These are phyloP conservation scores for Resseliella maxima DNA, from an alignment of 2,888 invertebrate species.

Conservation along the genomic window DNA sequence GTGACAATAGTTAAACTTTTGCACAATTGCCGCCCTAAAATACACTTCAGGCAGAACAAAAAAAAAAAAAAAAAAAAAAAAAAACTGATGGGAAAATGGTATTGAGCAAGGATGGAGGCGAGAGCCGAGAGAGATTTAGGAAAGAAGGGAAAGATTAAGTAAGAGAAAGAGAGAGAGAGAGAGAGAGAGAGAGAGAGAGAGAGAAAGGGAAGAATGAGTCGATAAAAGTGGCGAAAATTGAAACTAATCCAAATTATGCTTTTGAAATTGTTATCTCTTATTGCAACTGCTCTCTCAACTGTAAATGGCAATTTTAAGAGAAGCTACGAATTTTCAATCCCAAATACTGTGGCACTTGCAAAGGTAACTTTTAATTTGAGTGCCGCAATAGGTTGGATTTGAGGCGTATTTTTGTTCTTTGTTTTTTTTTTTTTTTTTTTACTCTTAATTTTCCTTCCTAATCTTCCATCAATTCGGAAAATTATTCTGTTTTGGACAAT, in stretches of 20 bases:
- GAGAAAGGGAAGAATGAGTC: not conserved
- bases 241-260: constrained; percentile 20
- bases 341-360: not conserved
- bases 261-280: not conserved
- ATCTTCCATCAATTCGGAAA: not conserved
- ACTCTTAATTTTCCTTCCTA: not conserved
- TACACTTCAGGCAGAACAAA: not conserved
- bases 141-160: not conserved
- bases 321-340: not conserved
- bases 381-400: not conserved
- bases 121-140: no score
- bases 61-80: no score
- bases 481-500: constrained; percentile 29
- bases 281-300: constrained; percentile 1
- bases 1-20: not conserved
- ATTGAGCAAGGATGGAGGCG: no score
- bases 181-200: not conserved
- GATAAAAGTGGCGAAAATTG: constrained; percentile 9
- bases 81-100: no score
- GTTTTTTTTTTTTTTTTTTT: not conserved
- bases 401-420: not conserved
- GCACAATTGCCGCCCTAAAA: constrained; percentile 10
- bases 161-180: not conserved
- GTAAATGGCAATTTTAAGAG: not conserved
- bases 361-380: constrained; percentile 27